phyloP scores from a whole-genome alignment of 2,888 invertebrate genomes.

The Dasypogon diadema region DNA sequence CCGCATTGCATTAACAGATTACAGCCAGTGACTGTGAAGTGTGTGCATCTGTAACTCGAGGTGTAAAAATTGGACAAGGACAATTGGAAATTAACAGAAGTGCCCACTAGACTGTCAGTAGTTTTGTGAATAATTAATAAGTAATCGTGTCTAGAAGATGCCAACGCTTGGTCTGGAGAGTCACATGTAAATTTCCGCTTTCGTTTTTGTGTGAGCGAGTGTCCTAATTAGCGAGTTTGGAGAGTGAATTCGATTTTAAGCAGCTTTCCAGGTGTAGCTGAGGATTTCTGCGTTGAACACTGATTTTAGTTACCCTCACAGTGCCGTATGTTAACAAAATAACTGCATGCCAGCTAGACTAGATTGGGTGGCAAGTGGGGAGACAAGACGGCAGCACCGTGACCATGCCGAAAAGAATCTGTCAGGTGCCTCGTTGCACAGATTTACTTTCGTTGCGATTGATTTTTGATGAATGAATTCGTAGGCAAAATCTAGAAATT shows the following conservation, averaged over 20 bases:
- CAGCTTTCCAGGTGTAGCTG: background rate
- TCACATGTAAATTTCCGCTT: constrained; percentile 54
- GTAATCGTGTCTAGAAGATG: constrained; percentile 38
- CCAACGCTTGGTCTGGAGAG: constrained; percentile 54
- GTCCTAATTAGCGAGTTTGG: background rate
- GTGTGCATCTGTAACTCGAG: background rate
- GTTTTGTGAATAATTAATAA: background rate
- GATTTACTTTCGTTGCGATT: no score
- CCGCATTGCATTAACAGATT: constrained; percentile 4
- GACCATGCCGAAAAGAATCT: background rate
- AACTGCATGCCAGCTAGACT: background rate
- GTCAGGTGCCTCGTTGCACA: no score
- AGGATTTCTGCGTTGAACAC: no score
- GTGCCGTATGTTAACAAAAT: background rate
- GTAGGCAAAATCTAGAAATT: no score
- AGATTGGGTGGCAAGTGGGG: background rate
- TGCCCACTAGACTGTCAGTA: no score
- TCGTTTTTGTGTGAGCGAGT: constrained; percentile 17
- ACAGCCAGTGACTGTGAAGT: background rate
- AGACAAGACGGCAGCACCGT: background rate
- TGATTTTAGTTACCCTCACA: background rate
- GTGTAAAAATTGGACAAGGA: background rate
- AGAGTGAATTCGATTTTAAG: background rate
- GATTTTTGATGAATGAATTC: no score
- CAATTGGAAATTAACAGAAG: no score